Evolutionary conservation across 2,888 invertebrate genomes (phyloP), one percentile per base, ranked within the genome.

Genomic region (Drosophila melanosoma): DNA sequence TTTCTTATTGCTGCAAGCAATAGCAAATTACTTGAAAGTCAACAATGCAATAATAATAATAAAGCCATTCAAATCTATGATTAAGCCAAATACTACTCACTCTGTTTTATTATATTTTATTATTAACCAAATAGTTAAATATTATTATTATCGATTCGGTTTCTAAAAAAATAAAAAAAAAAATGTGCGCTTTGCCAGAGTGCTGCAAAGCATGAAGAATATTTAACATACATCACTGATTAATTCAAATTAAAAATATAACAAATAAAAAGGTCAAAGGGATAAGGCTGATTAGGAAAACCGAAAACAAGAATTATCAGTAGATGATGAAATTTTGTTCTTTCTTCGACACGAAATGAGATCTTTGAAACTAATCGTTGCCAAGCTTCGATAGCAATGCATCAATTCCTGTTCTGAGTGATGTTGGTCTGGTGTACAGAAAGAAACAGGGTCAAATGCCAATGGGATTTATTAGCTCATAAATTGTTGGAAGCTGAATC

Each of bases 371-470:
- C 4, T 51, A 26, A 2, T 56, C 3, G 1, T 49, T 8, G 23
- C 38, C 40, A 15, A 8, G 20, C 29, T 36, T 57, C 2, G 52
- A 17, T 8, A 2, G 10, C n/a, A 11, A n/a, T 3, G 8, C 8
- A 11, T 11, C 23, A 57, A 15, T 26, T 12, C 11, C 2, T 3
- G 20, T 23, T 11, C 2, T 10, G 3, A 7, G 3, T 2, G 49
- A 15, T 53, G 20, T 54, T 0, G 49, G 81, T 8, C 2, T 83
- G 12, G 2, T 83, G 0, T 77, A 71, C 26, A 49, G 45, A 26
- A 56, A 17, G 0, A 45, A 15, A 29, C 11, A 17, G 0, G 72
- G 71, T 3, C 3, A 6, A 2, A 0, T n/a, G 11, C 0, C 0
- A 0, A 5, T 0, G 2, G 1, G 1, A 17, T 0, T 29, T 29